phyloP scores from a whole-genome alignment of 35 echinoderm and acorn worm genomes.

The Apostichopus californicus region DNA sequence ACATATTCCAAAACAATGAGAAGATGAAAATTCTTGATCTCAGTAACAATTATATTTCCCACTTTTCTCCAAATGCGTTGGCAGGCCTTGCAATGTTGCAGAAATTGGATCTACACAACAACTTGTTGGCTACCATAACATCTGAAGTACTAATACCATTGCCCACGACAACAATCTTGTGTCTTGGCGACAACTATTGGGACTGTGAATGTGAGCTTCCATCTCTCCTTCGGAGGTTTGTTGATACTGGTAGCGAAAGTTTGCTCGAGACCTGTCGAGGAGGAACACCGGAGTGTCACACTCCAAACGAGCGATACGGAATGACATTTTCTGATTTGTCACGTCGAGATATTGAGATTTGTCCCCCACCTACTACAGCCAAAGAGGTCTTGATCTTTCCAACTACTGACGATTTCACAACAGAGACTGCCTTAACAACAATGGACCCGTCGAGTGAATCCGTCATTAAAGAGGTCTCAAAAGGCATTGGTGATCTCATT shows the following conservation, averaged over 20 bases:
- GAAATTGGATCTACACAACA: conserved; percentile 30
- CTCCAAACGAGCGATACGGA: background rate
- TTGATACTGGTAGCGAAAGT: background rate
- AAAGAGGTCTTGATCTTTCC: background rate
- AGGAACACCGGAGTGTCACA: background rate
- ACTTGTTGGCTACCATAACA: background rate
- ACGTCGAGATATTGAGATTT: background rate
- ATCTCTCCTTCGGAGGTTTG: background rate
- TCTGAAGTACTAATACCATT: background rate
- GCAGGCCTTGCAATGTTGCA: background rate
- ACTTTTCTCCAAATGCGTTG: background rate
- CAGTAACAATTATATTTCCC: conserved; percentile 5
- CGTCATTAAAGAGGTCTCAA: background rate
- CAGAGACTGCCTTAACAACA: background rate
- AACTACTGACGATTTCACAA: background rate
- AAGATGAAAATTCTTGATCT: conserved; percentile 23
- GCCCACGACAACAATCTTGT: background rate
- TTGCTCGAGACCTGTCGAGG: background rate
- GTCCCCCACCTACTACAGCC: background rate
- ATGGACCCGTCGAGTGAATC: background rate
- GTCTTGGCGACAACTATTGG: conserved; percentile 32
- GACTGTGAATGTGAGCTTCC: background rate
- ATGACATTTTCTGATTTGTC: background rate
- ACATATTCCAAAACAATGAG: background rate
- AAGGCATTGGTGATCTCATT: background rate